Evolutionary conservation across 2,888 invertebrate genomes (phyloP), one percentile per base, ranked within the genome.

Genomic region (Agrilus mali): DNA sequence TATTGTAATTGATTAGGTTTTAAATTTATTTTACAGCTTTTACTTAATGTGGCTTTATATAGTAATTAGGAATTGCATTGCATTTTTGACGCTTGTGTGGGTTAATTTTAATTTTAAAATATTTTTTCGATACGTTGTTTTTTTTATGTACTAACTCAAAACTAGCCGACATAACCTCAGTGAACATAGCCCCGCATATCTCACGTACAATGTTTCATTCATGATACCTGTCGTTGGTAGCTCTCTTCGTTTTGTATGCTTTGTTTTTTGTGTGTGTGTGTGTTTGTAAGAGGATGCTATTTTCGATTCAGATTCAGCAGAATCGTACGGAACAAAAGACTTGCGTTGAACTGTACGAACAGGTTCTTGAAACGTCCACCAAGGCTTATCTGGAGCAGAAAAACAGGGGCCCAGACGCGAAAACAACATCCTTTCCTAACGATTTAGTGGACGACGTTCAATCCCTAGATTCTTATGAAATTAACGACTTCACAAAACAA

Each of bases 381-480:
- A 53, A 53, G 39, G 40, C 45, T 15, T 51, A 45, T 39, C 40
- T 48, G 33, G 51, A 51, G 44, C 51, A 51, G 40, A 49, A 49
- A 40, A 41, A 40, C 55, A 60, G 53, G 55, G 55, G 43, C 47
- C 55, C 58, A 52, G 56, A 57, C 45, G 47, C 56, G 17, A 60
- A 61, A 22, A 60, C 63, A 51, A 63, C 63, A 35, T 46, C 48
- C 50, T 61, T 61, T 47, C 53, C 61, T 7, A 40, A 49, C 32
- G 51, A 53, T 16, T 52, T 59, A 22, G 63, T 64, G 36, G 67
- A 67, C 47, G 67, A 67, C 51, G 64, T 65, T 31, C 63, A 65
- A 52, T 60, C 63, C 16, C 52, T 74, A 43, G 72, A 73, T 51
- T 65, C 70, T n/a, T 70, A 73, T 49, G 70, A 64, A 53, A 64